Base-by-base conservation (phyloP, 1,140 invertebrate species). In the Scaptomyza hsui region DNA sequence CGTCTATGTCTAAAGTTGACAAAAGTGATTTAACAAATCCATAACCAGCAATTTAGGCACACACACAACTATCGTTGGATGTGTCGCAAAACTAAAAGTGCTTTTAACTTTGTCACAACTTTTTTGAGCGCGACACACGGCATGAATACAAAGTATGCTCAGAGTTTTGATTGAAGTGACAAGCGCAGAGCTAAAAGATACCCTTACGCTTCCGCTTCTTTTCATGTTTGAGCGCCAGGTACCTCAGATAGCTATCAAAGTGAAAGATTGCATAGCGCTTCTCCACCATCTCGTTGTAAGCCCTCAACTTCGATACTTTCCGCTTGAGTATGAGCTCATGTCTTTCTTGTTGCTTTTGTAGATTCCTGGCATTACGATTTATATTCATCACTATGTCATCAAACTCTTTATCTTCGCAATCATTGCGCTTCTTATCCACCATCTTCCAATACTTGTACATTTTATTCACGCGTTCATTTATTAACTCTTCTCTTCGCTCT, bases 341-440 rank as follows among this genome's bases (percentile, higher is more conserved):
- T 19, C 64, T 24, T 0, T 45, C 45, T 13, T 51, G 18, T 72
- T 83, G 78, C 4, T 42, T n/a, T 16, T 45, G 16, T 79, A 83
- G 78, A 5, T 83, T 78, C 3, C 2, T 19, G 47, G 5, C 6
- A 24, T 29, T 29, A 2, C 26, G 0, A 56, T 39, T 16, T 62
- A 67, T 2, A 48, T 21, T 18, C 21, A 41, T 9, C 5, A 26
- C 4, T 55, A 56, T 49, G 6, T 24, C 37, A 4, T 3, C 15
- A 21, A 37, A 6, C 26, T 10, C 0, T 4, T 53, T 15, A 5
- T 35, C 37, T 0, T 60, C 56, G 35, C 37, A 37, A 0, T 32
- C 37, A 0, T 12, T 9, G 42, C 41, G 0, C 29, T 39, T 26
- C 45, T 1, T 7, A 41, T 45, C 49, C 52, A 69, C 24, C 24